These are phyloP conservation scores for Nannoperca australis DNA, from an alignment of 2,797 vertebrate species.

Conservation along the genomic window DNA sequence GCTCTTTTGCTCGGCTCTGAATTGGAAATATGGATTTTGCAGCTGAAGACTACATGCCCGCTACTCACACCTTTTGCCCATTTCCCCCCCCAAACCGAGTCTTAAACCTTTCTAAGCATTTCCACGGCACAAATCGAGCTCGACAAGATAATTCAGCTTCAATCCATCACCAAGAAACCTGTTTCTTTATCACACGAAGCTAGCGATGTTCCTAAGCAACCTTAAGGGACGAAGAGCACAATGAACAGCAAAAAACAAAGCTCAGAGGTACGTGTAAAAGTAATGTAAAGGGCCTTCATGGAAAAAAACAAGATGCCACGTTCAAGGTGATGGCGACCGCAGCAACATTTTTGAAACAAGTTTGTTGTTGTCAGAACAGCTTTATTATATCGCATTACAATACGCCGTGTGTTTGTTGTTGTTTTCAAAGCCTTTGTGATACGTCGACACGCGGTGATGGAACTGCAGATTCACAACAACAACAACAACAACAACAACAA, in stretches of 20 bases:
- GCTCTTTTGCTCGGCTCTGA: conserved; percentile 16
- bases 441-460: neutral
- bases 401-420: neutral
- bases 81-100: neutral
- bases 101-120: neutral
- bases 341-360: neutral
- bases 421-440: neutral
- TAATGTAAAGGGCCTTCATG: neutral
- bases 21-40: neutral
- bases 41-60: conserved; percentile 27
- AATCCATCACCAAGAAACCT: neutral
- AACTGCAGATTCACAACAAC: neutral
- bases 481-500: neutral
- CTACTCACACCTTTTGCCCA: neutral
- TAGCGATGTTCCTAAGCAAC: conserved; percentile 11
- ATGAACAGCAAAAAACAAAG: conserved; percentile 16
- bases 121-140: neutral
- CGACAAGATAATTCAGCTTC: neutral
- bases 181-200: neutral
- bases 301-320: conserved; percentile 27
- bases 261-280: conserved; percentile 11
- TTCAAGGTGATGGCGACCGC: neutral
- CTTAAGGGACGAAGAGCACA: conserved; percentile 18
- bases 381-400: neutral
- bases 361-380: neutral